phyloP scores from a whole-genome alignment of 2,113 vertebrate genomes.

The Globicephala melas region DNA sequence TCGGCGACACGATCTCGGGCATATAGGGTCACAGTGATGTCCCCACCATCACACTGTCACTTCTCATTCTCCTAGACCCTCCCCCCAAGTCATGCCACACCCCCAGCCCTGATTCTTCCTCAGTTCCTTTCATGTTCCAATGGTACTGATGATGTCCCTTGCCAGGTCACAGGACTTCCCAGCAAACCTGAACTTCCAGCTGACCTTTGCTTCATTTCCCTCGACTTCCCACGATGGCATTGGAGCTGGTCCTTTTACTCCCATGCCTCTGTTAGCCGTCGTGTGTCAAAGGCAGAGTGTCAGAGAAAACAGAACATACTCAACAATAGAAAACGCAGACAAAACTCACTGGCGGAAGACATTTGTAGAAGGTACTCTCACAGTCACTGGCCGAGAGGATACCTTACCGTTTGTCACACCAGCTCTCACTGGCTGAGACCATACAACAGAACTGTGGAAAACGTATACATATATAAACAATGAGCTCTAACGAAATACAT shows the following conservation, averaged over 20 bases:
- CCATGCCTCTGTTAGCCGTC: background rate
- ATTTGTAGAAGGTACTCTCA: rapidly evolving
- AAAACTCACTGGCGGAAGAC: background rate
- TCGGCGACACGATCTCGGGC: background rate
- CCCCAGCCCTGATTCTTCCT: background rate
- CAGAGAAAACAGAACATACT: background rate
- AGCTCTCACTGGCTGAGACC: background rate
- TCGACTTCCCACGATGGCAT: background rate
- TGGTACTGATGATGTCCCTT: background rate
- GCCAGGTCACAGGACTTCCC: background rate
- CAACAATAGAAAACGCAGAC: rapidly evolving
- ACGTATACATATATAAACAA: rapidly evolving
- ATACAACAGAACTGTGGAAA: rapidly evolving
- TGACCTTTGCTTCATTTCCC: background rate
- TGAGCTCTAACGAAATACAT: background rate
- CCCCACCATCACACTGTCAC: background rate
- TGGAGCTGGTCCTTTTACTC: background rate
- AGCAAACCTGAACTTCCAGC: background rate
- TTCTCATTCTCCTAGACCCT: background rate
- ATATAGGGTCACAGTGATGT: rapidly evolving
- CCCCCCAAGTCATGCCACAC: background rate
- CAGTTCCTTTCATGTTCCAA: background rate
- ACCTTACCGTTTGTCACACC: rapidly evolving
- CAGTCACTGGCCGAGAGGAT: rapidly evolving
- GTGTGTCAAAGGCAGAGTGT: background rate